A percentile compares a stretch with the other conserved stretches of the same genome.
phyloP scores from a whole-genome alignment of 2,113 vertebrate genomes.

The Pseudorasbora parva region DNA sequence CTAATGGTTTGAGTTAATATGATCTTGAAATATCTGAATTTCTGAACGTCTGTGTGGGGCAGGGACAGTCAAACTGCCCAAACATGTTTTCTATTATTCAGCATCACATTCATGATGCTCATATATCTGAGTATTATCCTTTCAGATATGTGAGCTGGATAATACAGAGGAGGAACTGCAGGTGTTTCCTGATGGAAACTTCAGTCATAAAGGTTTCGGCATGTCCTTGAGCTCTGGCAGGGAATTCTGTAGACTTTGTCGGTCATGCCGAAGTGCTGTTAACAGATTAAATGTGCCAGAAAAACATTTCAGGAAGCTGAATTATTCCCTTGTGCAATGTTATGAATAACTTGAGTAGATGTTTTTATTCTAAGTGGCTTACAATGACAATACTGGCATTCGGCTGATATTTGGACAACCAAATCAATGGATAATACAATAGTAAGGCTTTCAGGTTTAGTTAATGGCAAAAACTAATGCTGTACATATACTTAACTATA shows the following conservation, averaged over 20 bases:
- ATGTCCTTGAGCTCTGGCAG: conserved; percentile 33
- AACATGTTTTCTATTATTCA: neutral
- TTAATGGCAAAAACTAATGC: too few species aligned
- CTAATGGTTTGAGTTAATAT: neutral
- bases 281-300: conserved; percentile 5
- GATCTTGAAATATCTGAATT: neutral
- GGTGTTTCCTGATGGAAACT: conserved; percentile 30
- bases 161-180: conserved; percentile 14
- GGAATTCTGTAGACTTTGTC: conserved; percentile 4
- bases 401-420: neutral
- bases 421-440: neutral
- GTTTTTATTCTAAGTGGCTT: neutral
- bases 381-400: neutral
- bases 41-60: neutral
- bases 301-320: conserved; percentile 29
- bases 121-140: neutral
- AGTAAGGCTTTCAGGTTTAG: too few species aligned
- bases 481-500: too few species aligned
- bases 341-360: neutral
- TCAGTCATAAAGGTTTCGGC: neutral
- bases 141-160: neutral
- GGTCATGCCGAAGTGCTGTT: conserved; percentile 4
- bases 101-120: too few species aligned
- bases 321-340: neutral
- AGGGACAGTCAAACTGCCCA: neutral